These are phyloP conservation scores for Synanthedon tipuliformis DNA, from an alignment of 2,888 invertebrate genomes.

Conservation along the genomic window DNA sequence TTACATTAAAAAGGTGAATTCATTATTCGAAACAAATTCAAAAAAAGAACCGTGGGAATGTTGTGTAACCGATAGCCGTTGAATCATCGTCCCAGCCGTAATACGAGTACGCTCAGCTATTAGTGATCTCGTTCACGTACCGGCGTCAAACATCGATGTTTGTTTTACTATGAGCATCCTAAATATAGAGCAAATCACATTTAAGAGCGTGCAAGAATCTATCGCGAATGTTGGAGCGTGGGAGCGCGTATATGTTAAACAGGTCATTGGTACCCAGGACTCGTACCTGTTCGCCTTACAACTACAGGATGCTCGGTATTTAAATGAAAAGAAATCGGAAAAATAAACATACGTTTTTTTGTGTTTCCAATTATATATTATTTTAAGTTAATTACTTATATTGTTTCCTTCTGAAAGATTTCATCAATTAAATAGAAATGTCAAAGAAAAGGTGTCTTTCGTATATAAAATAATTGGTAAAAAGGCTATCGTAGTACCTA, in stretches of 20 bases:
- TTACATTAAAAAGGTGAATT: not conserved
- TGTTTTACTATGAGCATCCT: conserved; percentile 61
- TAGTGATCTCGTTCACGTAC: conserved; percentile 36
- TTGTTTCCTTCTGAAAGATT: too few relatives aligned
- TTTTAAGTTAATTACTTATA: too few relatives aligned
- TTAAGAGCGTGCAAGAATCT: conserved; percentile 66
- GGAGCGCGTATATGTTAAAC: conserved; percentile 62
- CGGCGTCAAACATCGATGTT: conserved; percentile 47
- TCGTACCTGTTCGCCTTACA: conserved; percentile 41
- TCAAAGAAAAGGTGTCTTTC: too few relatives aligned
- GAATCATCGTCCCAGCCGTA: conserved; percentile 10
- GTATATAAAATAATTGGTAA: too few relatives aligned
- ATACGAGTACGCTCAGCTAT: conserved; percentile 11
- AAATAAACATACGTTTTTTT: not conserved
- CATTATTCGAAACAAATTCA: not conserved
- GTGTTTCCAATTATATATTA: too few relatives aligned
- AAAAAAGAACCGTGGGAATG: conserved; percentile 37
- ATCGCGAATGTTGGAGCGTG: conserved; percentile 52
- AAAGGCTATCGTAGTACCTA: too few relatives aligned
- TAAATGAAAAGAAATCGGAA: not conserved
- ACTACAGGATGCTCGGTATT: conserved; percentile 31
- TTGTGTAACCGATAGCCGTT: conserved; percentile 20
- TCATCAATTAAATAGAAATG: too few relatives aligned
- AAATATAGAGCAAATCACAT: conserved; percentile 69
- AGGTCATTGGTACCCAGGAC: conserved; percentile 62